These are phyloP conservation scores for Synergus umbraculus DNA, from an alignment of 2,888 invertebrate genomes.

Conservation along the genomic window DNA sequence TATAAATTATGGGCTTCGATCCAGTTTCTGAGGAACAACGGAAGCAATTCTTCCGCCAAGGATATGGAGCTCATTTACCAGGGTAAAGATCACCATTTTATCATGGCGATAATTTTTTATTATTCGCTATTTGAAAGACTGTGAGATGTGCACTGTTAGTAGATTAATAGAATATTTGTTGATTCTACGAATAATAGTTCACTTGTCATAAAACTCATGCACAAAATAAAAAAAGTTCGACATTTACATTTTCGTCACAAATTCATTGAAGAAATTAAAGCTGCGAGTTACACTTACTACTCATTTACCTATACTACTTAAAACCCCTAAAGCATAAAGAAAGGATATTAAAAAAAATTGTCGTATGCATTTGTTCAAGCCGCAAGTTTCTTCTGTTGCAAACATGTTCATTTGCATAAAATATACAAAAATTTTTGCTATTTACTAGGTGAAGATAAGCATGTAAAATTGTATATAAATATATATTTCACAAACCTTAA, in stretches of 20 bases:
- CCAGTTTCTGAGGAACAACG: slow-evolving; percentile 81
- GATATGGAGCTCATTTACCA: slow-evolving; percentile 82
- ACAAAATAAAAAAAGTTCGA: too few relatives aligned
- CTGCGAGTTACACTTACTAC: neutral
- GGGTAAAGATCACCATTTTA: slow-evolving; percentile 77
- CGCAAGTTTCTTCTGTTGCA: neutral
- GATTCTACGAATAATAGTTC: too few relatives aligned
- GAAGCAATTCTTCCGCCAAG: slow-evolving; percentile 81
- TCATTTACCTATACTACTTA: neutral
- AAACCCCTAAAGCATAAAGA: neutral
- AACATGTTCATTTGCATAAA: neutral
- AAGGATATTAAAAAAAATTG: neutral
- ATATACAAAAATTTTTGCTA: neutral
- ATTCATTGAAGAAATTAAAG: too few relatives aligned
- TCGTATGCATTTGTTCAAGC: neutral
- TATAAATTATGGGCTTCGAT: slow-evolving; percentile 80
- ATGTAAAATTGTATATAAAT: neutral
- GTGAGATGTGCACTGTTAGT: neutral
- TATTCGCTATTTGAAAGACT: slow-evolving; percentile 38
- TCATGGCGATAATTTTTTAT: neutral
- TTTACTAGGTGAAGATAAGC: slow-evolving; percentile 21
- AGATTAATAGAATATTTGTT: too few relatives aligned
- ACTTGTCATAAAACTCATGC: too few relatives aligned
- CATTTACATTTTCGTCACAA: too few relatives aligned
- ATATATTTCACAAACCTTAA: neutral